These are phyloP conservation scores for Drosophila fuyamai DNA, from an alignment of 1,140 invertebrate genomes.

Conservation along the genomic window DNA sequence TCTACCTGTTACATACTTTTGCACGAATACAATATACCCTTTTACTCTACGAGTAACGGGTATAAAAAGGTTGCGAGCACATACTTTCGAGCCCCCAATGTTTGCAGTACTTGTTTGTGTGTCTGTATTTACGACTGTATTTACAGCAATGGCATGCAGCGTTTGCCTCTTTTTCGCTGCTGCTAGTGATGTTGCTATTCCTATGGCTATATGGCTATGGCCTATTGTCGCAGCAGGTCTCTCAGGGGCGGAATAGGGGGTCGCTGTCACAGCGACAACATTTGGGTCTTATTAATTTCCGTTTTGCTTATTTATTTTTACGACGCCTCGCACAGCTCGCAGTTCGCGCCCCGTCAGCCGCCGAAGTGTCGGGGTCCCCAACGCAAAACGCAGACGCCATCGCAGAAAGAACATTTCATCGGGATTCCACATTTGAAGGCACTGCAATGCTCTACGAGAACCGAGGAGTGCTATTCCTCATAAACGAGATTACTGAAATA, in stretches of 20 bases:
- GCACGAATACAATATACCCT: no score
- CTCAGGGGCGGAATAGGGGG: slow-evolving; percentile 30
- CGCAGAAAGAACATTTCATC: slow-evolving; percentile 26
- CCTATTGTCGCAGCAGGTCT: slow-evolving; percentile 45
- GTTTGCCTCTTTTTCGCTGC: slow-evolving; percentile 23
- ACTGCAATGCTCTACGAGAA: slow-evolving; percentile 16
- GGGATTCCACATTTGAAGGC: slow-evolving; percentile 14
- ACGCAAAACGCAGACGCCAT: slow-evolving; percentile 37
- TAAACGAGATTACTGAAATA: neutral
- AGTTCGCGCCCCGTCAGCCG: slow-evolving; percentile 30
- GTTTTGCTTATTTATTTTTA: slow-evolving; percentile 76
- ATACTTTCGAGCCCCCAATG: slow-evolving; percentile 7
- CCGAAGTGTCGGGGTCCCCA: slow-evolving; percentile 19
- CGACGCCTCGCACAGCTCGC: slow-evolving; percentile 46
- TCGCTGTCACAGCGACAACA: slow-evolving; percentile 25
- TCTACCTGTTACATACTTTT: no score
- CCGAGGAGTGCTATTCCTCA: neutral
- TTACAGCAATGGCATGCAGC: slow-evolving; percentile 46
- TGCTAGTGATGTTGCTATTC: slow-evolving; percentile 21
- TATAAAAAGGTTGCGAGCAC: slow-evolving; percentile 42
- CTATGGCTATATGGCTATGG: slow-evolving; percentile 3
- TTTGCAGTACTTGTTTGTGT: slow-evolving; percentile 16
- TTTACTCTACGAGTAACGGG: no score
- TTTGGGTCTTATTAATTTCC: slow-evolving; percentile 71
- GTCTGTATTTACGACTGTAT: slow-evolving; percentile 27